Evolutionary conservation across 2,113 vertebrate species (phyloP), one percentile per base, ranked within the genome.

Genomic region (Silurus meridionalis): DNA sequence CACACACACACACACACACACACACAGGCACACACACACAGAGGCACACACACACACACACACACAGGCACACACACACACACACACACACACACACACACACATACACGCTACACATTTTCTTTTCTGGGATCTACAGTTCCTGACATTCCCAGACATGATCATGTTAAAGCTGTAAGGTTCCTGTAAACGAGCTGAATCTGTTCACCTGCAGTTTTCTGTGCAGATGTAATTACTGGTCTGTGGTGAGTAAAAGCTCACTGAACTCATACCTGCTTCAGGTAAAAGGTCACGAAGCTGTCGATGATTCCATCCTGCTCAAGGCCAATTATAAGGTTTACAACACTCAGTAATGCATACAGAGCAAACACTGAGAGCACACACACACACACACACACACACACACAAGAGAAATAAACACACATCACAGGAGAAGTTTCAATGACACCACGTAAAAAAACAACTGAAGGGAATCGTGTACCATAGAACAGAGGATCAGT

Each of bases 241-340:
- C 15, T 50, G 46, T 23, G 50, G 0, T 74, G 5, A 10, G 48
- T 23, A 50, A 19, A 48, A 72, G 37, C 8, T 72, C 69, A 50
- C 9, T 17, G 67, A 14, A 28, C 52, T 79, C 21, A 7, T 46
- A 95, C 98, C 97, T 97, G 95, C 95, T 95, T 96, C 84, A 99
- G 91, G 91, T 98, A 99, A 92, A 97, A 95, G 0, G 96, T 97
- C 95, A 98, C 96, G 92, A 98, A 99, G 90, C 97, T 97, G 74
- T 98, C 97, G n/a, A 99, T 97, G 91, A 99, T 93, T 83, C 96
- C 97, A 88, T 99, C 98, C 86, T 98, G 97, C 90, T 99, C 97
- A 87, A 99, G 92, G 55, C 96, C 97, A 75, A 97, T 96, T 91
- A 99, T 98, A 87, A 99, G 95, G 90, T 96, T 97, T 90, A 98